Evolutionary conservation across 2,113 vertebrate species (phyloP), one percentile per base, ranked within the genome.

Genomic region (Chiloscyllium plagiosum): DNA sequence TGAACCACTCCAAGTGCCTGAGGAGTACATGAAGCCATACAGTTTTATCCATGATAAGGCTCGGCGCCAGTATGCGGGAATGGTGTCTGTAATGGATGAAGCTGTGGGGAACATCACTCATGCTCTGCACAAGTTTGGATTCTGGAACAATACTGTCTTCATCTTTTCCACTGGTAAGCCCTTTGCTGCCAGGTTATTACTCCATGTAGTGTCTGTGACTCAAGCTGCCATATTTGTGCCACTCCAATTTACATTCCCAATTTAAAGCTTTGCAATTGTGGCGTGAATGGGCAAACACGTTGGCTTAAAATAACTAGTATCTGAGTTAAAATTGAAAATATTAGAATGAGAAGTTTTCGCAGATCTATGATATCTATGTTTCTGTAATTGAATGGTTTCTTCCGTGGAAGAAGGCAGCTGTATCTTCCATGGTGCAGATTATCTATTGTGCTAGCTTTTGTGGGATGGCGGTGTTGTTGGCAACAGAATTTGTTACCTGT

Each of bases 51-150:
- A 97, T 85, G 97, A 99, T 96, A 96, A 8, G 0, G 95, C 97
- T 0, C 98, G 99, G 69, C 98, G 97, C 17, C 26, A 52, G 33
- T 99, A 98, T 20, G 99, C 99, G 0, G 99, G 98, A 80, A 99
- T 99, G 99, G 98, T 98, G 96, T 97, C 98, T 0, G 98, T 98
- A 66, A 98, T 99, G 99, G 99, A 99, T 95, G 99, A 99, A 97
- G 99, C 99, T 0, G 98, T 99, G 96, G 98, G 99, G 96, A 99
- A 99, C 97, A 97, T 99, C 96, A 99, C 98, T 0, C 96, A 80
- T 80, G 98, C 98, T 83, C 96, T 99, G 96, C 97, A 97, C 96
- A 96, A 96, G n/a, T 80, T 29, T 0, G 98, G 98, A 72, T 98
- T 99, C 37, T 99, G 99, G 99, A 61, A 98, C 96, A 98, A 99